phyloP scores from a whole-genome alignment of 2,113 vertebrate genomes.

The Podarcis cretensis region DNA sequence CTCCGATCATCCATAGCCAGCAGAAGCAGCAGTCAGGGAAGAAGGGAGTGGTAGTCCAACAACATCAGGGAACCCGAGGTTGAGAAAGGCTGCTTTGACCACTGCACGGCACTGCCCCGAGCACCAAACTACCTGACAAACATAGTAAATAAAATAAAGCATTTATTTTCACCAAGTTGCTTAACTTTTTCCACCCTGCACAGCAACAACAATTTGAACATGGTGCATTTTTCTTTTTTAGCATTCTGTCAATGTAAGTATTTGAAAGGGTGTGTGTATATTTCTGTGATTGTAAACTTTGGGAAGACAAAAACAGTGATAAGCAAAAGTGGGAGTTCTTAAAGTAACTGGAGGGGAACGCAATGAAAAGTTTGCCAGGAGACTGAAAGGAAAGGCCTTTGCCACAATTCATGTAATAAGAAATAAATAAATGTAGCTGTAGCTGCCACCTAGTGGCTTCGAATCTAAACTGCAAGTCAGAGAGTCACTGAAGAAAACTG shows the following conservation, averaged over 20 bases:
- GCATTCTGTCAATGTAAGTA: background rate
- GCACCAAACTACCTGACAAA: too few relatives aligned
- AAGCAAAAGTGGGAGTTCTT: background rate
- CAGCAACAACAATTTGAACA: too few relatives aligned
- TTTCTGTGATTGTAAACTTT: constrained; percentile 6
- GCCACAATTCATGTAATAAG: background rate
- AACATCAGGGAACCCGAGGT: too few relatives aligned
- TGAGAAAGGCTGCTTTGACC: too few relatives aligned
- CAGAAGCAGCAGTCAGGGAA: too few relatives aligned
- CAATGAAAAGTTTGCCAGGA: background rate
- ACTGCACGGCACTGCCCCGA: too few relatives aligned
- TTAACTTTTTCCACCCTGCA: too few relatives aligned
- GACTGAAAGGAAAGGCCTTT: background rate
- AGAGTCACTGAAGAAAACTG: background rate
- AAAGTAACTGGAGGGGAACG: background rate
- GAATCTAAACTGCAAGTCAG: constrained; percentile 11
- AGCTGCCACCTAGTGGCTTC: constrained; percentile 59
- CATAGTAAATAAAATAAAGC: too few relatives aligned
- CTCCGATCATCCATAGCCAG: too few relatives aligned
- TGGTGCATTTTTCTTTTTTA: too few relatives aligned
- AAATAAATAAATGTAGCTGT: constrained; percentile 45
- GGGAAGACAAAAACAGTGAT: background rate
- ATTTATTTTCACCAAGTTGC: too few relatives aligned
- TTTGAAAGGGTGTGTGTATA: background rate
- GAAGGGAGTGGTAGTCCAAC: too few relatives aligned